phyloP scores from a whole-genome alignment of 2,888 invertebrate genomes.

The Brachypterus glaber region DNA sequence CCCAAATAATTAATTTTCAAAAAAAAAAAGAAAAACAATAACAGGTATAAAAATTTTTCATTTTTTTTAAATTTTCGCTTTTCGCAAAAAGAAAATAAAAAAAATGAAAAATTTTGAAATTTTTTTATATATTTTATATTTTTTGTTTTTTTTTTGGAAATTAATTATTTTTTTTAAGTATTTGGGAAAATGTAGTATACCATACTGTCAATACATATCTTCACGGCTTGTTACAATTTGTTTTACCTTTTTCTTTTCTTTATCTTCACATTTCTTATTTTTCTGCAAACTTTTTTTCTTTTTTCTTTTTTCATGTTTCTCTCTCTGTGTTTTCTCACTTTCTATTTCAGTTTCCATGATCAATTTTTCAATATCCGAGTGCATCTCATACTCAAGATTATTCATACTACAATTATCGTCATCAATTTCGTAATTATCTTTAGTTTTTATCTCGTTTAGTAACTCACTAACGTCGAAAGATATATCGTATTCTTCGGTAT shows the following conservation, averaged over 20 bases:
- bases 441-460: slow-evolving; percentile 12
- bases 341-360: slow-evolving; percentile 20
- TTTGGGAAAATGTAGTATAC: too few species aligned
- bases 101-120: too few species aligned
- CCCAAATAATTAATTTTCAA: too few species aligned
- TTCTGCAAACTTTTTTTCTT: slow-evolving; percentile 10
- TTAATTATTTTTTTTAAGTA: too few species aligned
- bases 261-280: slow-evolving; percentile 10
- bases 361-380: slow-evolving; percentile 32
- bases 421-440: slow-evolving; percentile 10
- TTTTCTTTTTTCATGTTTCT: slow-evolving; percentile 13
- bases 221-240: slow-evolving; percentile 7
- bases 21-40: too few species aligned
- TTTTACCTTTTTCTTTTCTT: slow-evolving; percentile 14
- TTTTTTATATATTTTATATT: too few species aligned
- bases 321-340: slow-evolving; percentile 9
- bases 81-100: too few species aligned
- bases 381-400: slow-evolving; percentile 27
- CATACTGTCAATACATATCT: too few species aligned
- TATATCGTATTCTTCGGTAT: slow-evolving; percentile 14
- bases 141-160: too few species aligned
- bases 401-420: slow-evolving; percentile 10
- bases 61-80: too few species aligned
- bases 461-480: slow-evolving; percentile 16
- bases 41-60: too few species aligned